Conservation (phyloP, 2,113 vertebrate genomes). For the Cochlearius cochlearius region DNA sequence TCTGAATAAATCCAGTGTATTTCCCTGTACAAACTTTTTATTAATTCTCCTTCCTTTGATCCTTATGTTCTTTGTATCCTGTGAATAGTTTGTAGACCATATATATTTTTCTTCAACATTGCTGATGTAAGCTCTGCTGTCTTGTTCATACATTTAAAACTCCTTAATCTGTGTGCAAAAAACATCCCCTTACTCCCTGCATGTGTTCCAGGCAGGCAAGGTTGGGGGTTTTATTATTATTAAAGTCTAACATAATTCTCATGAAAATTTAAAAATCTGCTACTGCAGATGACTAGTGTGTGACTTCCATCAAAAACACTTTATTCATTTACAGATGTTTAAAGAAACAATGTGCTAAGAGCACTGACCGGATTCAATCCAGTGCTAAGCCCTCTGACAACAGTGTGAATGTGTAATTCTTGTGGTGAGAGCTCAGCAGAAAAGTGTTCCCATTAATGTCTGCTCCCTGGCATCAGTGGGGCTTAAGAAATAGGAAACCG, state of each 20-base stretch:
- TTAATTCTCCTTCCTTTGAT: background rate
- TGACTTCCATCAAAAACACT: slow-evolving; percentile 1
- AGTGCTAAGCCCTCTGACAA: slow-evolving; percentile 19
- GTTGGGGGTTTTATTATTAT: background rate
- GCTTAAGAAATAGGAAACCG: slow-evolving; percentile 20
- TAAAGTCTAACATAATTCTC: background rate
- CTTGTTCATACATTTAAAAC: background rate
- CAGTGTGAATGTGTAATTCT: background rate
- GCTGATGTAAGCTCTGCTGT: background rate
- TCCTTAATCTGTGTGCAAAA: background rate
- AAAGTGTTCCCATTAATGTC: background rate
- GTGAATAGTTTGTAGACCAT: background rate
- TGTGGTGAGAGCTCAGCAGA: background rate
- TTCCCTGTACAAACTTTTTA: background rate
- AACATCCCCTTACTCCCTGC: background rate
- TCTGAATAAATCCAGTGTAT: background rate
- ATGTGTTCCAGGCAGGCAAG: background rate
- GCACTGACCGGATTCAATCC: slow-evolving; percentile 21
- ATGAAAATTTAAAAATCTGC: background rate
- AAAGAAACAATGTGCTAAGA: background rate
- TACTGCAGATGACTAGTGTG: background rate
- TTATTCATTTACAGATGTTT: slow-evolving; percentile 32
- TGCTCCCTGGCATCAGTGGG: background rate
- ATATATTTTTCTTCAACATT: background rate
- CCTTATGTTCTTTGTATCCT: background rate